phyloP scores from a whole-genome alignment of 2,888 invertebrate genomes.

The Cheilosia vulpina region DNA sequence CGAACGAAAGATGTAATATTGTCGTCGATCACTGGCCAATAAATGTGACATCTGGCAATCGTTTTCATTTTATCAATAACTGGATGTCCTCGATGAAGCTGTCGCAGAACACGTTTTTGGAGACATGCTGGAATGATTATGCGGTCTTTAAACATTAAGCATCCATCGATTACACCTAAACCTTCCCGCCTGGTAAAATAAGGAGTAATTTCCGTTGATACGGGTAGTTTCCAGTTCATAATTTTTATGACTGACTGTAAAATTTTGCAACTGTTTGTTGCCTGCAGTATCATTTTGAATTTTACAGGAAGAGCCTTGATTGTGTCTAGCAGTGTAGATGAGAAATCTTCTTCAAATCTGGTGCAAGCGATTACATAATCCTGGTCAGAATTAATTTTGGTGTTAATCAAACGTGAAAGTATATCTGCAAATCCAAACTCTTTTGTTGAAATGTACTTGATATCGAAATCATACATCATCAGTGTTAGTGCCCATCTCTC shows the following conservation, averaged over 20 bases:
- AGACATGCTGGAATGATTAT: constrained; percentile 14
- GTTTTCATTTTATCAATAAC: constrained; percentile 22
- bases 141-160: constrained; percentile 10
- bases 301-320: constrained; percentile 2
- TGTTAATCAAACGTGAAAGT: too few relatives aligned
- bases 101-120: background rate
- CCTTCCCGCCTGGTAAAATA: constrained; percentile 1
- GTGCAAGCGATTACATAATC: constrained; percentile 1
- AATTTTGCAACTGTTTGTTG: constrained; percentile 8
- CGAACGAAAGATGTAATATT: constrained; percentile 67
- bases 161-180: constrained; percentile 4
- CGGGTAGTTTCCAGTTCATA: background rate
- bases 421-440: too few relatives aligned
- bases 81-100: constrained; percentile 8
- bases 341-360: constrained; percentile 11
- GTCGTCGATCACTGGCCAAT: constrained; percentile 77
- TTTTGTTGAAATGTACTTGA: too few relatives aligned
- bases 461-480: too few relatives aligned
- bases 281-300: constrained; percentile 1
- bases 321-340: background rate
- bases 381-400: too few relatives aligned
- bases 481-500: constrained; percentile 23
- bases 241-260: background rate
- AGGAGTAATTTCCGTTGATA: background rate
- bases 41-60: constrained; percentile 72